Conservation (phyloP, 2,113 vertebrate species). For the Carettochelys insculpta region DNA sequence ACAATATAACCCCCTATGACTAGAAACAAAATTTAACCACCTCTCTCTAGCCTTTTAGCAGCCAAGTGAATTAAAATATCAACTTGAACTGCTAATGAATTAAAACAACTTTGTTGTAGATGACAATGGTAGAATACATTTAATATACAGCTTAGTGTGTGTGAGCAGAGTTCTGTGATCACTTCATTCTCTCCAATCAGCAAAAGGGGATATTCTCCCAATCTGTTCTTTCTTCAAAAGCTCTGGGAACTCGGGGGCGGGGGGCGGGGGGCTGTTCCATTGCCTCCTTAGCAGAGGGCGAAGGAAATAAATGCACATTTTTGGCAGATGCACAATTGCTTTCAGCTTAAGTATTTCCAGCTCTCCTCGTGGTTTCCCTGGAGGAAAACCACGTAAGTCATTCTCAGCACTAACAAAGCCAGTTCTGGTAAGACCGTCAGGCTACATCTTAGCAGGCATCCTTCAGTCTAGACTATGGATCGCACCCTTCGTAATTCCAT, state of each 20-base stretch:
- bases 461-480: too few species aligned
- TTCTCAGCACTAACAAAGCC: constrained; percentile 27
- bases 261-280: background rate
- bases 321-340: constrained; percentile 13
- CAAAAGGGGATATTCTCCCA: background rate
- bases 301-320: background rate
- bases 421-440: background rate
- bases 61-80: background rate
- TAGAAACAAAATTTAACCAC: constrained; percentile 3
- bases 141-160: constrained; percentile 25
- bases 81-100: constrained; percentile 27
- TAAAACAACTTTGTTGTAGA: constrained; percentile 18
- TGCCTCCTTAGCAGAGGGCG: background rate
- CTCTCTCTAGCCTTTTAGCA: background rate
- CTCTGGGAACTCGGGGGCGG: constrained; percentile 11
- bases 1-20: background rate
- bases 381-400: constrained; percentile 15
- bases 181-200: background rate
- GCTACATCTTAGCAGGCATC: too few species aligned
- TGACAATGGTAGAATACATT: constrained; percentile 1
- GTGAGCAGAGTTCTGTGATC: background rate
- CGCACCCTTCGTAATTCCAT: too few species aligned
- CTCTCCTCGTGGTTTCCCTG: background rate
- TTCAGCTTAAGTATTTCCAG: constrained; percentile 39
- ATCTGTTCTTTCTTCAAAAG: background rate